Base-by-base conservation (phyloP, 2,113 vertebrate genomes). In the Tamias sibiricus region DNA sequence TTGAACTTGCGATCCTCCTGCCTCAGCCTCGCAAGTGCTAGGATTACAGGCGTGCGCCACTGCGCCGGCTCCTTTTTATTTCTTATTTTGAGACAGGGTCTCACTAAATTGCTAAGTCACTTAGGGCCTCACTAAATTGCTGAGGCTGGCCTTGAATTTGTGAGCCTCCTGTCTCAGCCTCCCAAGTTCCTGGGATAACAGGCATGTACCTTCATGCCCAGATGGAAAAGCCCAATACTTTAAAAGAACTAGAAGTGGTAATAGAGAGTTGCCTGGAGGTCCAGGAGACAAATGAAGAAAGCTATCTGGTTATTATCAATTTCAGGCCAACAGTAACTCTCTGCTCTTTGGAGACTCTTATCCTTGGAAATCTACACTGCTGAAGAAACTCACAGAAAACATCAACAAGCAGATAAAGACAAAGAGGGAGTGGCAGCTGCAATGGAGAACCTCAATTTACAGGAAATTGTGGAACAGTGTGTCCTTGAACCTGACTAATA, bases 371-470 rank as follows among this genome's bases (percentile, higher is more conserved):
- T 62, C 59, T 62, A 62, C 59, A 62, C 26, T 62, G 24, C 59
- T 62, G 59, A 62, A 62, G 24, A 62, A 62, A 62, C 19, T 57
- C 59, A 26, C 22, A 62, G 59, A 62, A 26, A 26, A 62, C 24
- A 62, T 99, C 95, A 99, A 99, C 98, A 99, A 99, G 95, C 99
- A 99, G 98, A 99, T 99, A 98, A 99, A 99, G 99, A 99, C 97
- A 99, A 99, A 94, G 99, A 99, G 96, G 98, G 99, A n/a, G 99
- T 99, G n/a, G 99, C 99, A 0, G 99, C 99, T 2, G 99, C 99
- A 0, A 99, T 99, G 99, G 99, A 99, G 97, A 99, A 99, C 95
- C 99, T 99, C 0, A 99, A 98, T 97, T 97, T 99, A 94, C 98
- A 99, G 44, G 99, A 99, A 69, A 99, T 99, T 0, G 99, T 99